These are phyloP conservation scores for Pemphigus obesinymphae DNA, from an alignment of 1,140 invertebrate genomes.

Conservation along the genomic window DNA sequence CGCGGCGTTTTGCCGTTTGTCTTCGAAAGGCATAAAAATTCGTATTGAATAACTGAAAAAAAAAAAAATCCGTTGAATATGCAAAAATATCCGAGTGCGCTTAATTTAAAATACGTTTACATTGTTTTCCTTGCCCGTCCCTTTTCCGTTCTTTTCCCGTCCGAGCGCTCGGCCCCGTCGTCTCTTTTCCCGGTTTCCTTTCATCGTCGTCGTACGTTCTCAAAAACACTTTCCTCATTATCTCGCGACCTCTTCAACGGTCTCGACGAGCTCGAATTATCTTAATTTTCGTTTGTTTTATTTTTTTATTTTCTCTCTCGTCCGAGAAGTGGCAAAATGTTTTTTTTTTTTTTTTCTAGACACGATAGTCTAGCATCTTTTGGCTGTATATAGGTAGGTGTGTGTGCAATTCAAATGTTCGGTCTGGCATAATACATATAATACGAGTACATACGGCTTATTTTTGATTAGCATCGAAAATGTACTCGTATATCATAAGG, in stretches of 20 bases:
- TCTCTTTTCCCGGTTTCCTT: background rate
- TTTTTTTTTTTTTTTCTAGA: no score
- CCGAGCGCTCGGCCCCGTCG: background rate
- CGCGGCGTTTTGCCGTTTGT: background rate
- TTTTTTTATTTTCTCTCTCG: background rate
- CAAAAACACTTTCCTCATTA: slow-evolving; percentile 19
- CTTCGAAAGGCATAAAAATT: background rate
- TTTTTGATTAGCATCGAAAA: no score
- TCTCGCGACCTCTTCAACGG: background rate
- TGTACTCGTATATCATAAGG: no score
- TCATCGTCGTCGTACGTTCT: background rate
- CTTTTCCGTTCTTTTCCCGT: background rate
- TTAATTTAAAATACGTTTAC: background rate
- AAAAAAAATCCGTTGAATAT: slow-evolving; percentile 9
- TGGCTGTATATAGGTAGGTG: no score
- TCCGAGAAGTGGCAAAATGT: no score
- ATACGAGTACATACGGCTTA: no score
- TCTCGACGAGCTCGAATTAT: background rate
- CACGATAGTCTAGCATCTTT: no score
- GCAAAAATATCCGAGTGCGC: background rate
- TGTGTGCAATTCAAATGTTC: no score
- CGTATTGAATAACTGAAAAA: background rate
- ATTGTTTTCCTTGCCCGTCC: background rate
- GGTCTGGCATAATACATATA: no score
- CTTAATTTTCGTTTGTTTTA: background rate